These are phyloP conservation scores for Azemiops feae DNA, from an alignment of 2,113 vertebrate species.

Conservation along the genomic window DNA sequence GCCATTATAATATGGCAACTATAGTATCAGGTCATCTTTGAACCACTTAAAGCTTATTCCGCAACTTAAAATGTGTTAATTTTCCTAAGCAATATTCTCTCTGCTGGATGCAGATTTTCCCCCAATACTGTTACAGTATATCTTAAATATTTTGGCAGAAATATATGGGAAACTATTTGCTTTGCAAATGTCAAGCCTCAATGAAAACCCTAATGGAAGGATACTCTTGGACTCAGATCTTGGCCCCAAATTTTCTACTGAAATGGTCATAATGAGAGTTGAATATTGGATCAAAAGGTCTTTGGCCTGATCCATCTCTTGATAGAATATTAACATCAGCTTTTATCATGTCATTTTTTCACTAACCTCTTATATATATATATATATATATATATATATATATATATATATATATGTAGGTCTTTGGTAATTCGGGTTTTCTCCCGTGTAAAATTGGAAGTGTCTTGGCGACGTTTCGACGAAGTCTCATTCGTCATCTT, in stretches of 20 bases:
- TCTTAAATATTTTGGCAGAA: background rate
- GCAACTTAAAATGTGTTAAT: background rate
- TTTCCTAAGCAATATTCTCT: background rate
- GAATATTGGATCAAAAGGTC: background rate
- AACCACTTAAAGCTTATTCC: background rate
- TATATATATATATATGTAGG: too few species aligned
- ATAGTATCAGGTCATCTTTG: background rate
- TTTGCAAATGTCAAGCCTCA: background rate
- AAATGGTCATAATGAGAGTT: background rate
- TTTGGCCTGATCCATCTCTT: background rate
- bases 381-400: too few species aligned
- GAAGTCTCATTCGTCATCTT: too few species aligned
- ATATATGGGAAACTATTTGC: background rate
- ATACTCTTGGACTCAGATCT: background rate
- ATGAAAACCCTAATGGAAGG: background rate
- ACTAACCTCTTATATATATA: background rate
- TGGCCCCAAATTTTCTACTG: background rate
- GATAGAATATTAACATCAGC: background rate
- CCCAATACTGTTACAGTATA: background rate
- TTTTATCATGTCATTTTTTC: too few species aligned
- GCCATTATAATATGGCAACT: background rate
- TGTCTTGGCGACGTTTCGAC: too few species aligned
- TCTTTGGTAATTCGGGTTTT: too few species aligned
- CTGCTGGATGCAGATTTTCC: background rate
- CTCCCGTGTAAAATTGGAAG: too few species aligned